Evolutionary conservation across 2,113 vertebrate species (phyloP).

Genomic region (Marmota flaviventris): DNA sequence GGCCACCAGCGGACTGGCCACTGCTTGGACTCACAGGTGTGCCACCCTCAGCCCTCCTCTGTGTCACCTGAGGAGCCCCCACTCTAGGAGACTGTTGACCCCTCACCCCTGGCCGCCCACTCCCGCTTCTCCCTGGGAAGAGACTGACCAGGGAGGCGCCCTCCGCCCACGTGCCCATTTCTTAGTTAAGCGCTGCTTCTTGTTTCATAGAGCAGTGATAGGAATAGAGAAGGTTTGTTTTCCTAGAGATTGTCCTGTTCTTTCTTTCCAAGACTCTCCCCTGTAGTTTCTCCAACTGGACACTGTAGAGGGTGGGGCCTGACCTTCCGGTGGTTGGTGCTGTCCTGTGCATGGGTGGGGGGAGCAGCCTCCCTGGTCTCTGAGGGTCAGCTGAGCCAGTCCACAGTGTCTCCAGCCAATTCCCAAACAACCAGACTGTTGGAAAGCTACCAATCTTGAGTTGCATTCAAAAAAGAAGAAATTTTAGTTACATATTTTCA

Average conservation of each 20-base stretch:
- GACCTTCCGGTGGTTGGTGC: not conserved
- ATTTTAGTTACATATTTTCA: not conserved
- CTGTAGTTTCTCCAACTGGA: accelerated
- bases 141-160: not conserved
- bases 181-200: not conserved
- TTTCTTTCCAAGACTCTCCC: not conserved
- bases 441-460: not conserved
- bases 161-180: not conserved
- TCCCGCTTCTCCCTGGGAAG: too few relatives aligned
- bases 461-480: too few relatives aligned
- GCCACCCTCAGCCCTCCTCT: not conserved
- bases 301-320: too few relatives aligned
- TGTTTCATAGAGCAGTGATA: not conserved
- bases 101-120: not conserved
- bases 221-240: not conserved
- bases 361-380: not conserved
- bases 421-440: not conserved
- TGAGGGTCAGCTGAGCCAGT: not conserved
- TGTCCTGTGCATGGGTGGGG: not conserved
- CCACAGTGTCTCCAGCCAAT: too few relatives aligned
- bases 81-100: accelerated
- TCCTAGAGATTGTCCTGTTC: not conserved
- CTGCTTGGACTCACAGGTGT: not conserved
- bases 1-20: not conserved
- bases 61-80: not conserved